Base-by-base conservation (phyloP, 2,888 invertebrate species). In the Ligdia adustata region DNA sequence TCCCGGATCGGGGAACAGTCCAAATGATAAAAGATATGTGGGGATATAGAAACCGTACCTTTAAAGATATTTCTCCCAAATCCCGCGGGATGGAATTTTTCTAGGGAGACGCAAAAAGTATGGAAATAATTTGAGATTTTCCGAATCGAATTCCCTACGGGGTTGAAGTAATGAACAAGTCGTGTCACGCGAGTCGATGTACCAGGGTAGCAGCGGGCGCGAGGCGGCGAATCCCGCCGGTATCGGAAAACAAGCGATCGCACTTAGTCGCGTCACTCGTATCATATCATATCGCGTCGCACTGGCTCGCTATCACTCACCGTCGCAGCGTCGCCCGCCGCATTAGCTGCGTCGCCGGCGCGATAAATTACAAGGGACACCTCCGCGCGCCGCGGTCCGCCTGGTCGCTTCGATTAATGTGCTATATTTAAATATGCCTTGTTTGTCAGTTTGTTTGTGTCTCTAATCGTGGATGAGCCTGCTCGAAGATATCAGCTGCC, bases 201-300 rank as follows among this genome's bases (percentile, higher is more conserved):
- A 47, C 47, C 47, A 41, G 47, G 47, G 41, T 16, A 41, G 35
- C 47, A 41, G 12, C 18, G 28, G n/a, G 7, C 31, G 47, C 31
- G 40, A 29, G 34, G 46, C 34, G 41, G 34, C 29, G 37, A 41
- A 16, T 78, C 75, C 79, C 78, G 63, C 65, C 70, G 81, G 75
- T 89, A 89, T 89, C 89, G 69, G 73, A 62, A 62, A 82, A 88
- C 89, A 89, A 86, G 89, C 84, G 87, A 88, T 88, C 82, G 88
- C 88, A 88, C 88, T 89, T 84, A 87, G 68, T 78, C 77, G 72
- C 79, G 80, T 83, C 85, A 79, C 76, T 74, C 68, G 73, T 84
- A 81, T 82, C 81, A 82, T 85, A 86, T 85, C 86, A 57, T 58
- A 58, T 58, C 58, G 57, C 33, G 47, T 24, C 31, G 78, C 73